Conservation (phyloP, 2,797 vertebrate species). For the Cirrhinus molitorella region DNA sequence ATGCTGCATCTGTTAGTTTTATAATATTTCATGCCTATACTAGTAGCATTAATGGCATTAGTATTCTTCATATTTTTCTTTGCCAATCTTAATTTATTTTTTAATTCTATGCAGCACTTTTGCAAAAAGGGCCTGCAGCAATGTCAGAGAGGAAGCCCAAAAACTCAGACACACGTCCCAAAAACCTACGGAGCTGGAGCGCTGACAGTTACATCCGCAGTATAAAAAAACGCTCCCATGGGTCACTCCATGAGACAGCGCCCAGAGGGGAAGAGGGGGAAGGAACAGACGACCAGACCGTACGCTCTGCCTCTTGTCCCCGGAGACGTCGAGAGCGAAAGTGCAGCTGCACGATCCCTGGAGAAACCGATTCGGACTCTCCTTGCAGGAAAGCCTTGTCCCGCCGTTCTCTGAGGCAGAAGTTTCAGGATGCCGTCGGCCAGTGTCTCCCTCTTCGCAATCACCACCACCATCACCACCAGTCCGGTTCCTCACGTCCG, state of each 20-base stretch:
- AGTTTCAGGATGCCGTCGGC: constrained; percentile 93
- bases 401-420: constrained; percentile 91
- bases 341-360: constrained; percentile 85
- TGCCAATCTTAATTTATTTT: background rate
- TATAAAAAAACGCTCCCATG: constrained; percentile 91
- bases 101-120: constrained; percentile 28
- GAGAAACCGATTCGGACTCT: constrained; percentile 83
- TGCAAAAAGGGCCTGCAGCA: constrained; percentile 34
- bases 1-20: background rate
- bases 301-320: constrained; percentile 75
- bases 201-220: constrained; percentile 93
- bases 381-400: constrained; percentile 88
- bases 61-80: background rate
- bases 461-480: constrained; percentile 79
- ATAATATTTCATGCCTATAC: background rate
- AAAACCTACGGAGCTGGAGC: constrained; percentile 89
- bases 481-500: constrained; percentile 67
- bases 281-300: constrained; percentile 66
- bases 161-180: constrained; percentile 88
- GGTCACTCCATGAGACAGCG: constrained; percentile 79
- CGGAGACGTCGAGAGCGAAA: constrained; percentile 87
- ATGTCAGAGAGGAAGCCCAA: constrained; percentile 84
- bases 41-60: background rate
- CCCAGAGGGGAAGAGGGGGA: constrained; percentile 69
- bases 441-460: constrained; percentile 94